Evolutionary conservation across 2,888 invertebrate species (phyloP), one percentile per base, ranked within the genome.

Genomic region (Sipunculus nudus): DNA sequence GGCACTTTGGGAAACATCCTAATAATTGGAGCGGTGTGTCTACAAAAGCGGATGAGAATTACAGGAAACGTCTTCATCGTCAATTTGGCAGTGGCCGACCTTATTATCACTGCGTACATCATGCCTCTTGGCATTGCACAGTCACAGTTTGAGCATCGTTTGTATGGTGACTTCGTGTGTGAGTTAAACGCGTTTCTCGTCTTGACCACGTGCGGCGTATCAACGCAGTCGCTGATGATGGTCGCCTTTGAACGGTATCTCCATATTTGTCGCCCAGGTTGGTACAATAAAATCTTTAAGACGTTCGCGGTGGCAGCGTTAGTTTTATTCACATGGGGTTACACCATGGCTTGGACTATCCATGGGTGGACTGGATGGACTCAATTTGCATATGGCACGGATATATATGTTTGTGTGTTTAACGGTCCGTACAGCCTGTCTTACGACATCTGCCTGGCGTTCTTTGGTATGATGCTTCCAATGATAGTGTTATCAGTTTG

Each of bases 291-390:
- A 23, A 16, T 53, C 5, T 62, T 59, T 29, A 25, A 19, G 23
- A 38, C 23, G 23, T 13, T 21, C 5, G 6, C 28, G n/a, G 43
- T 50, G 16, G 21, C 2, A 1, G 31, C 41, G 19, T 49, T 28
- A 8, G 40, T 62, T 16, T 21, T 48, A 1, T 19, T 50, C 31
- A 35, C 41, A 6, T 63, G 63, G 63, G 16, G 61, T 2, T 59
- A 59, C 55, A 41, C 54, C 16, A 23, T 35, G 6, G 41, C 29
- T 19, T 61, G 55, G 63, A 45, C 60, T 23, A n/a, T n/a, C 3
- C 63, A 63, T 26, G 61, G 65, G 8, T 57, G 43, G 57, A 59
- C 59, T 6, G 65, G 65, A 2, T 65, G 65, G 65, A 65, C 61
- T 2, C 4, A 16, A 1, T 65, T 46, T 48, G 31, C 59, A 21